Evolutionary conservation across 2,797 vertebrate genomes (phyloP).

Genomic region (Eremophila alpestris): DNA sequence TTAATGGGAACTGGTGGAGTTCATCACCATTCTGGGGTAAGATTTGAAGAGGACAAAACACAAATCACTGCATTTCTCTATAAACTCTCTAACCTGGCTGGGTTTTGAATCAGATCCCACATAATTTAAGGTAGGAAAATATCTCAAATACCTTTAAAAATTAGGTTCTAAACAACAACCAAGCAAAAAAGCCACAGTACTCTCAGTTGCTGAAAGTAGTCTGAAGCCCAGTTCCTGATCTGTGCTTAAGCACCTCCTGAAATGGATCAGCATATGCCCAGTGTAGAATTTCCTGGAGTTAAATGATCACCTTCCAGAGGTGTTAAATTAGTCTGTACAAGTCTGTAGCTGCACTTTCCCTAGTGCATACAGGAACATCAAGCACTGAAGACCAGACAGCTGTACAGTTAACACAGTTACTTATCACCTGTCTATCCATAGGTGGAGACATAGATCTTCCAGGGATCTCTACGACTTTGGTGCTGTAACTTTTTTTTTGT

Average conservation of each 20-base stretch:
- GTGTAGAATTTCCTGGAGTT: background rate
- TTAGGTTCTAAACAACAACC: background rate
- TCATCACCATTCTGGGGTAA: background rate
- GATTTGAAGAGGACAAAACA: background rate
- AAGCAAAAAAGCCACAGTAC: background rate
- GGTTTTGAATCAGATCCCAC: background rate
- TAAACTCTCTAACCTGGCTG: background rate
- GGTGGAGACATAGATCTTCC: conserved; percentile 29
- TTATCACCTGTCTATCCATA: background rate
- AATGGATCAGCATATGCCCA: background rate
- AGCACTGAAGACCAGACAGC: background rate
- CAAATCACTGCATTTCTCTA: background rate
- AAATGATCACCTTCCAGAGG: background rate
- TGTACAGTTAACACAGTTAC: background rate
- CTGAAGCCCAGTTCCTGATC: background rate
- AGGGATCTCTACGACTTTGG: background rate
- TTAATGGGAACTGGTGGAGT: background rate
- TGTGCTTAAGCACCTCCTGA: background rate
- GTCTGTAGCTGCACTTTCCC: background rate
- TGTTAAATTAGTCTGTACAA: background rate
- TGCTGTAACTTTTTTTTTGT: background rate
- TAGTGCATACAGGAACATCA: background rate
- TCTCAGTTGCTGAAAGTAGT: background rate
- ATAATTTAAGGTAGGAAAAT: background rate
- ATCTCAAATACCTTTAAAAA: background rate